Evolutionary conservation across 37 sponge, comb jelly and placozoan genomes (phyloP).

Genomic region (Ephydatia muelleri): DNA sequence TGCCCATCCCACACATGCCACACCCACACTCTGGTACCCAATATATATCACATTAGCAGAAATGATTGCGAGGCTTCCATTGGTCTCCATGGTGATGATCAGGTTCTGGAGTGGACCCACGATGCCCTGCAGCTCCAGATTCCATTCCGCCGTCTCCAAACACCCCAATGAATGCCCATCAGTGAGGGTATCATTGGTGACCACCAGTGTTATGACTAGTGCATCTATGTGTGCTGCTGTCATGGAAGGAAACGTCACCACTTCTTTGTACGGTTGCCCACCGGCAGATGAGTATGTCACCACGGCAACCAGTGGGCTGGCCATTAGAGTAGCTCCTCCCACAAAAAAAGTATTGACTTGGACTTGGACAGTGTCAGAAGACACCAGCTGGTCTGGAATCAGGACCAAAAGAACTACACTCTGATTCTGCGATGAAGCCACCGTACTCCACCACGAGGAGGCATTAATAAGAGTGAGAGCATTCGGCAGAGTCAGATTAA

Average conservation of each 20-base stretch:
- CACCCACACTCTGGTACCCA: no score
- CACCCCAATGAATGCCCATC: background rate
- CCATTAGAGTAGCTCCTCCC: background rate
- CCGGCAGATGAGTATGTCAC: background rate
- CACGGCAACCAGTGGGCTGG: background rate
- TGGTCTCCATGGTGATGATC: background rate
- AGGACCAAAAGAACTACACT: background rate
- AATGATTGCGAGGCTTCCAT: background rate
- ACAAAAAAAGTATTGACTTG: background rate
- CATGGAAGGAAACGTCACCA: background rate
- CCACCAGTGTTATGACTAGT: background rate
- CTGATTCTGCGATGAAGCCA: background rate
- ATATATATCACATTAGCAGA: constrained; percentile 6
- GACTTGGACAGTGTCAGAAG: background rate
- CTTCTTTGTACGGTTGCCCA: background rate
- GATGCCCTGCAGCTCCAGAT: background rate
- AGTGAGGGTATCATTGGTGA: background rate
- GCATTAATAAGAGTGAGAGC: background rate
- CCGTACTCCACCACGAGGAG: background rate
- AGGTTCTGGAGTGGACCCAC: background rate
- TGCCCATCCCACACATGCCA: no score
- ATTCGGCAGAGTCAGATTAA: background rate
- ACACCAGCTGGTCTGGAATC: background rate
- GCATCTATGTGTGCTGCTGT: background rate
- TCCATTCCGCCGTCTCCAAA: background rate